phyloP scores from a whole-genome alignment of 2,888 invertebrate genomes.

The Troides oblongomaculatus region DNA sequence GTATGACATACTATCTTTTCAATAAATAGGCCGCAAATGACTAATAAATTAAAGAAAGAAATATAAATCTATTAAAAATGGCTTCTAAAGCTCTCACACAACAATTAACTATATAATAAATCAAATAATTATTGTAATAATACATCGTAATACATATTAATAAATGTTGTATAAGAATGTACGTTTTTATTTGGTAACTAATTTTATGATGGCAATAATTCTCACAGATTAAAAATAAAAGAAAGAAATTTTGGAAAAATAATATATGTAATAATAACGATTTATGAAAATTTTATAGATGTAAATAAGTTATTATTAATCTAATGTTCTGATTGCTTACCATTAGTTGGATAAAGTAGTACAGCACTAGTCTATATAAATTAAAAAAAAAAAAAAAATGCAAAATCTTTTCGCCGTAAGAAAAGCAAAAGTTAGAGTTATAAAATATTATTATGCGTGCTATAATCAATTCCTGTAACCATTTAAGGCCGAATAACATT shows the following conservation, averaged over 20 bases:
- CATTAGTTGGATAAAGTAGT: too few species aligned
- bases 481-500: constrained; percentile 4
- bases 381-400: too few species aligned
- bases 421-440: too few species aligned
- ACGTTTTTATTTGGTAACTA: constrained; percentile 21
- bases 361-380: too few species aligned
- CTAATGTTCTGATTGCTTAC: too few species aligned
- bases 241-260: background rate
- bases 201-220: constrained; percentile 15
- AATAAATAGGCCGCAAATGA: constrained; percentile 23
- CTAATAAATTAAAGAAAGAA: constrained; percentile 42
- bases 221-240: background rate
- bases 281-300: background rate
- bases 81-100: constrained; percentile 20
- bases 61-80: constrained; percentile 34
- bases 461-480: constrained; percentile 14
- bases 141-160: background rate
- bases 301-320: background rate
- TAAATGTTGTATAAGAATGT: background rate
- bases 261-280: background rate
- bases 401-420: too few species aligned
- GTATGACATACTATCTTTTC: constrained; percentile 41
- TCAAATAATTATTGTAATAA: background rate
- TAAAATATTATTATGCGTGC: background rate
- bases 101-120: background rate